Evolutionary conservation across 2,113 vertebrate genomes (phyloP).

Genomic region (Myxocyprinus asiaticus): DNA sequence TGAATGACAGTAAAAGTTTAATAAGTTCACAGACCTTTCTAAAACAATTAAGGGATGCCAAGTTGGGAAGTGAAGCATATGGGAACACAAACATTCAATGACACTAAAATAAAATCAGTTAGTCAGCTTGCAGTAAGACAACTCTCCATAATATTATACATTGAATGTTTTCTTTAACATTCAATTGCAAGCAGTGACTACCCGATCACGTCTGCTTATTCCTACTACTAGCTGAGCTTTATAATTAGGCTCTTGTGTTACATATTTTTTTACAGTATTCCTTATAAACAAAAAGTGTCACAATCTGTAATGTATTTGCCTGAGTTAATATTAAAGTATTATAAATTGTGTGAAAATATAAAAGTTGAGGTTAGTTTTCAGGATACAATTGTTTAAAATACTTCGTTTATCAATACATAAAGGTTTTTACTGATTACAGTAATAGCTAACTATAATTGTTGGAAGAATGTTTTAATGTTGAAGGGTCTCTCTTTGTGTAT

Average conservation of each 20-base stretch:
- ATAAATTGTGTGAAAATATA: constrained; percentile 10
- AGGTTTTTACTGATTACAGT: constrained; percentile 3
- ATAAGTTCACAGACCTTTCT: constrained; percentile 59
- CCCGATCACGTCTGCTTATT: constrained; percentile 22
- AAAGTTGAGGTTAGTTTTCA: constrained; percentile 19
- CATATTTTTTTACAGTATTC: not conserved
- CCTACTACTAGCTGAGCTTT: too few species aligned
- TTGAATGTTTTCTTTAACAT: not conserved
- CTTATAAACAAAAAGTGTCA: not conserved
- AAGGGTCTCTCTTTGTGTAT: not conserved
- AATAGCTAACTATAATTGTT: constrained; percentile 2
- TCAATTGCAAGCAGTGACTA: constrained; percentile 5
- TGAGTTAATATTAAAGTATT: not conserved
- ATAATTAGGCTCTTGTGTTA: not conserved
- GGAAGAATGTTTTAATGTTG: not conserved
- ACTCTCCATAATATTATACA: not conserved
- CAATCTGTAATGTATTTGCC: not conserved
- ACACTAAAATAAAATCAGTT: constrained; percentile 11
- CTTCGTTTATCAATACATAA: not conserved
- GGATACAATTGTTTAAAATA: constrained; percentile 15
- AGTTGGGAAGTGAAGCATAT: constrained; percentile 23
- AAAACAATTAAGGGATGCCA: constrained; percentile 8
- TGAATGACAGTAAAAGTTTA: constrained; percentile 69
- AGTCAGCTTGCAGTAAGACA: constrained; percentile 19
- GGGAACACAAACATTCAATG: constrained; percentile 4